These are phyloP conservation scores for Hippocampus kuda DNA, from an alignment of 2,797 vertebrate genomes.

Conservation along the genomic window DNA sequence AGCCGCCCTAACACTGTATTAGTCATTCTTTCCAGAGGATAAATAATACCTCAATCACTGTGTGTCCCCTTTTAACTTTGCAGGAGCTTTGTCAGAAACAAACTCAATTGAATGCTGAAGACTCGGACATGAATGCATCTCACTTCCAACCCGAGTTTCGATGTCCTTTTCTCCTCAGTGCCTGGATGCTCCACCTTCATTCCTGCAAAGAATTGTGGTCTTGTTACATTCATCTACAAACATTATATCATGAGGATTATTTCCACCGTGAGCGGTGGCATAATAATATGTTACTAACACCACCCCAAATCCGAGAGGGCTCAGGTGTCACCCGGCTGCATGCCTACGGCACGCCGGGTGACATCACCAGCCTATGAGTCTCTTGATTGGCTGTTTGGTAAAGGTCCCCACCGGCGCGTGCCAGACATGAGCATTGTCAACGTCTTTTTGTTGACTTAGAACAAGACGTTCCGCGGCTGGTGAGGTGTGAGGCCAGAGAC, in stretches of 20 bases:
- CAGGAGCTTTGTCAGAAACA: no score
- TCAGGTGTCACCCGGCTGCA: conserved; percentile 1
- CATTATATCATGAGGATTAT: background rate
- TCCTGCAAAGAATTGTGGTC: background rate
- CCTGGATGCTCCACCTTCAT: background rate
- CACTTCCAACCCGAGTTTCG: conserved; percentile 2
- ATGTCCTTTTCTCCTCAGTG: background rate
- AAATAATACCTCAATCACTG: no score
- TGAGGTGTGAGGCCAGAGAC: conserved; percentile 2
- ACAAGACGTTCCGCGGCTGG: conserved; percentile 23
- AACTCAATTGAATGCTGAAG: no score
- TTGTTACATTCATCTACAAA: background rate
- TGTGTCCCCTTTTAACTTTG: no score
- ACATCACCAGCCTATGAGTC: background rate
- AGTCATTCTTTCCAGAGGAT: no score
- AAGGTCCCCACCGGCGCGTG: background rate
- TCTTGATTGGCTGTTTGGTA: background rate
- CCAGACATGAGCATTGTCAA: background rate
- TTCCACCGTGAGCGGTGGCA: background rate
- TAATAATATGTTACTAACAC: background rate
- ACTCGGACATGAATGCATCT: background rate
- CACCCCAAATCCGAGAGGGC: background rate
- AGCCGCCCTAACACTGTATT: no score
- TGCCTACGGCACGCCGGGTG: background rate
- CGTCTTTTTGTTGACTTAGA: conserved; percentile 14